Evolutionary conservation across 1,140 invertebrate species (phyloP).

Genomic region (Panonychus citri): DNA sequence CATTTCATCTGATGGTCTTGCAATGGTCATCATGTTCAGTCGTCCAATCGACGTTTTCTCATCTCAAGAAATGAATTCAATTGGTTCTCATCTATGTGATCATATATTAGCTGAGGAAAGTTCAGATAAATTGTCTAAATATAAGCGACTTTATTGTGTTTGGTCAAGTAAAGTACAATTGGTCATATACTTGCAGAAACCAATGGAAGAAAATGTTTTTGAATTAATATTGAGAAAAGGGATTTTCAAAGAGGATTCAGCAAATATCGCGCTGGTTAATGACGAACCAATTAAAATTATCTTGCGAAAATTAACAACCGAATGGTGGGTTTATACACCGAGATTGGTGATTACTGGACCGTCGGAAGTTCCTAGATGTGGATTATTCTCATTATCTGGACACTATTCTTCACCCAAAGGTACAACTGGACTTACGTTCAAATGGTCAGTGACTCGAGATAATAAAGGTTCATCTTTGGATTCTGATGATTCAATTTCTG

Average conservation of each 20-base stretch:
- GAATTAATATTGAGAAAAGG: constrained; percentile 10
- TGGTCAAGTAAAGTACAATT: constrained; percentile 16
- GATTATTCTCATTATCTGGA: constrained; percentile 11
- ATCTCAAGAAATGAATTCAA: background rate
- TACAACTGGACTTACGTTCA: constrained; percentile 6
- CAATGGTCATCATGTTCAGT: constrained; percentile 15
- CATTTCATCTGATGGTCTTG: constrained; percentile 10
- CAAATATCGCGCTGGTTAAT: constrained; percentile 10
- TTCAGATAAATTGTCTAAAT: constrained; percentile 8
- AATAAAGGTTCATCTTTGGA: background rate
- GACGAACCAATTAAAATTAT: constrained; percentile 7
- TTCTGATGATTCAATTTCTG: background rate
- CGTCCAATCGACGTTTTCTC: constrained; percentile 12
- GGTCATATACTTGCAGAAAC: constrained; percentile 11
- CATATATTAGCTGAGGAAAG: constrained; percentile 11
- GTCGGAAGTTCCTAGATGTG: constrained; percentile 12
- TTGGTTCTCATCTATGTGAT: background rate
- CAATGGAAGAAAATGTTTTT: constrained; percentile 11
- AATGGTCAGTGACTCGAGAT: constrained; percentile 5
- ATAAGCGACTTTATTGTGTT: constrained; percentile 8
- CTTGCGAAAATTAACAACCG: constrained; percentile 7
- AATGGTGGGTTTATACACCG: constrained; percentile 12
- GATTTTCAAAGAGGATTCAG: constrained; percentile 11
- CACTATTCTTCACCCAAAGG: constrained; percentile 15
- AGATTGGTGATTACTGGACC: constrained; percentile 8